A percentile compares a stretch with the other conserved stretches of the same genome.
Evolutionary conservation across 2,888 invertebrate genomes (phyloP).

Genomic region (Ceratothoa steindachneri): DNA sequence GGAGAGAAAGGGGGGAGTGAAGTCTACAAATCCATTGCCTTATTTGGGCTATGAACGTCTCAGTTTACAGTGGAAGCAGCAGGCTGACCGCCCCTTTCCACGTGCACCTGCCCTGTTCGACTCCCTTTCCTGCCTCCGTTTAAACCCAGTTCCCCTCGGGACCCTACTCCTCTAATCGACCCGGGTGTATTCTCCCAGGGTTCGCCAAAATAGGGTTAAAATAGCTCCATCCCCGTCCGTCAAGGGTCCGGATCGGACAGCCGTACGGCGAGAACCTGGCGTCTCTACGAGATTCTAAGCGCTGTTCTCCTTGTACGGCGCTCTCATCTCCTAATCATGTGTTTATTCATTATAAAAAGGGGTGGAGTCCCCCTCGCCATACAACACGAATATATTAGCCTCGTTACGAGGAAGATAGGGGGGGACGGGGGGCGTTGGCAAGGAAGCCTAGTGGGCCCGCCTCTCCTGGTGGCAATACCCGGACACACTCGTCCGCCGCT

Average conservation of each 20-base stretch:
- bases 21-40: constrained; percentile 40
- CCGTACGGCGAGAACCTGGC: neutral
- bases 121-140: constrained; percentile 17
- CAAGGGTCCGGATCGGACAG: neutral
- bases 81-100: constrained; percentile 16
- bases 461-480: constrained; percentile 13
- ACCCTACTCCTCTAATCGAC: neutral
- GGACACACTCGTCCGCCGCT: too few relatives aligned
- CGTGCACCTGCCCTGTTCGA: constrained; percentile 33
- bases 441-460: neutral
- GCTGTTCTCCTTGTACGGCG: constrained; percentile 28
- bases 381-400: constrained; percentile 37
- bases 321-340: constrained; percentile 30
- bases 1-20: neutral
- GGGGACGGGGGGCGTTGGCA: neutral
- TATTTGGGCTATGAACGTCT: constrained; percentile 40
- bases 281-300: neutral
- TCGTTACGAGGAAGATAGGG: constrained; percentile 24
- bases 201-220: constrained; percentile 1
- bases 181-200: neutral
- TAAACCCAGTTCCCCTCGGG: neutral
- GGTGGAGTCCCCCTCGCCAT: constrained; percentile 28
- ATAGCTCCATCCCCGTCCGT: neutral
- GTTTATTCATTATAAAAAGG: constrained; percentile 37
- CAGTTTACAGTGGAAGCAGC: constrained; percentile 40